A percentile compares a stretch with the other conserved stretches of the same genome.
These are phyloP conservation scores for Lacanobia wlatinum DNA, from an alignment of 2,888 invertebrate genomes.

Conservation along the genomic window DNA sequence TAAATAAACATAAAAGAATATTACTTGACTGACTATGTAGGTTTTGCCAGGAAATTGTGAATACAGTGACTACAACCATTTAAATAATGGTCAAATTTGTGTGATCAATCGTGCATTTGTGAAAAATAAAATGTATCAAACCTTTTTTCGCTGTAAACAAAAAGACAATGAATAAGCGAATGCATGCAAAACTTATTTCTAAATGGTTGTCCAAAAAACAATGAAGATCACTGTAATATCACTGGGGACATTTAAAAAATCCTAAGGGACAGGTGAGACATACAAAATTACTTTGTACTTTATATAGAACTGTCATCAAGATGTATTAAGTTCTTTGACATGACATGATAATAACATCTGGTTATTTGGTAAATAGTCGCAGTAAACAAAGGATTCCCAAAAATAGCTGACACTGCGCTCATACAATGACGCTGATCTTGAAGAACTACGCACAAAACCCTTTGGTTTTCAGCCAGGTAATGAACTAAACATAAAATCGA, in stretches of 20 bases:
- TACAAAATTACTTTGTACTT: constrained; percentile 7
- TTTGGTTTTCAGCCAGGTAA: constrained; percentile 71
- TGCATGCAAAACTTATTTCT: constrained; percentile 52
- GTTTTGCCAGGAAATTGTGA: not conserved
- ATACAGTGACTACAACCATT: not conserved
- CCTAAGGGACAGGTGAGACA: not conserved
- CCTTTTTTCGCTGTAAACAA: constrained; percentile 88
- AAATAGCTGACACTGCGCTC: constrained; percentile 71
- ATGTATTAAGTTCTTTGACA: constrained; percentile 31
- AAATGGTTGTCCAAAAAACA: not conserved
- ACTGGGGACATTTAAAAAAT: not conserved
- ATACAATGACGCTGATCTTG: constrained; percentile 70
- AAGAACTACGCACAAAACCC: constrained; percentile 76
- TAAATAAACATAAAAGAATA: constrained; percentile 19
- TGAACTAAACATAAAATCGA: constrained; percentile 70
- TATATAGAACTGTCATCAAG: constrained; percentile 39
- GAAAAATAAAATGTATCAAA: constrained; percentile 72
- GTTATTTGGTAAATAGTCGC: constrained; percentile 58
- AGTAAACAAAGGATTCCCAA: constrained; percentile 75
- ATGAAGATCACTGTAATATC: not conserved
- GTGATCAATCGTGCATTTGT: constrained; percentile 52
- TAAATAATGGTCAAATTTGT: not conserved
- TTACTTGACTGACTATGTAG: not conserved
- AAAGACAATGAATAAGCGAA: constrained; percentile 63
- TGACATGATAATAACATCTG: constrained; percentile 48